phyloP scores from a whole-genome alignment of 2,888 invertebrate genomes.

The Andrena dorsata region DNA sequence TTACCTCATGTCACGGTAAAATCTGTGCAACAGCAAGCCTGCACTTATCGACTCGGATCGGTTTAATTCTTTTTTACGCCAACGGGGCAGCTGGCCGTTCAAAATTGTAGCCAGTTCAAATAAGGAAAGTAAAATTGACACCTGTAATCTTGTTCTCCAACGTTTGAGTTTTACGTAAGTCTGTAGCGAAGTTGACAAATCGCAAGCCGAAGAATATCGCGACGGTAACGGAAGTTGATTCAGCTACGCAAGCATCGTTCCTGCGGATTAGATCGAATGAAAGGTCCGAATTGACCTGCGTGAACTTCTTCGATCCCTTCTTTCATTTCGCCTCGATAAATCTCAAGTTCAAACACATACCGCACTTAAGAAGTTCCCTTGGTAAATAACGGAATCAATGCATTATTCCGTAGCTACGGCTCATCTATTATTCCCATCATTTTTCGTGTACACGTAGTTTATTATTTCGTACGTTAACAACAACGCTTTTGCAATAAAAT shows the following conservation, averaged over 20 bases:
- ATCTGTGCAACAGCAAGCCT: constrained; percentile 1
- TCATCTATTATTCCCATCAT: constrained; percentile 7
- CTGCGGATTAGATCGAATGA: constrained; percentile 64
- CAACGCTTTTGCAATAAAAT: not conserved
- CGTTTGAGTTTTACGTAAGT: constrained; percentile 17
- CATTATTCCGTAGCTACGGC: not conserved
- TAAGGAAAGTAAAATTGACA: constrained; percentile 47
- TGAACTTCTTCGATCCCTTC: constrained; percentile 50
- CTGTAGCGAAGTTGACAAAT: constrained; percentile 57
- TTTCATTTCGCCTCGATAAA: constrained; percentile 51
- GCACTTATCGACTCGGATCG: constrained; percentile 19
- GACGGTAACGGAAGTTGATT: constrained; percentile 73
- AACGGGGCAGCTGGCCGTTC: constrained; percentile 42
- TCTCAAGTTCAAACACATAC: constrained; percentile 69
- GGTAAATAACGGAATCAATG: constrained; percentile 16
- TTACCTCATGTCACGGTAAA: constrained; percentile 6
- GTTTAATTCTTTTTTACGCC: constrained; percentile 21
- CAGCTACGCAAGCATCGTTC: constrained; percentile 77
- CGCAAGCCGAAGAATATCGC: constrained; percentile 29
- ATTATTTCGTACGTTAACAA: too few relatives aligned
- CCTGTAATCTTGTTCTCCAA: constrained; percentile 45
- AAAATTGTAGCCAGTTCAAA: constrained; percentile 15
- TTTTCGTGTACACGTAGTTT: not conserved
- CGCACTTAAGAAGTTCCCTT: constrained; percentile 2
- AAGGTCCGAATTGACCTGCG: constrained; percentile 58